Conservation (phyloP, 2,113 vertebrate genomes). For the Proteles cristata region DNA sequence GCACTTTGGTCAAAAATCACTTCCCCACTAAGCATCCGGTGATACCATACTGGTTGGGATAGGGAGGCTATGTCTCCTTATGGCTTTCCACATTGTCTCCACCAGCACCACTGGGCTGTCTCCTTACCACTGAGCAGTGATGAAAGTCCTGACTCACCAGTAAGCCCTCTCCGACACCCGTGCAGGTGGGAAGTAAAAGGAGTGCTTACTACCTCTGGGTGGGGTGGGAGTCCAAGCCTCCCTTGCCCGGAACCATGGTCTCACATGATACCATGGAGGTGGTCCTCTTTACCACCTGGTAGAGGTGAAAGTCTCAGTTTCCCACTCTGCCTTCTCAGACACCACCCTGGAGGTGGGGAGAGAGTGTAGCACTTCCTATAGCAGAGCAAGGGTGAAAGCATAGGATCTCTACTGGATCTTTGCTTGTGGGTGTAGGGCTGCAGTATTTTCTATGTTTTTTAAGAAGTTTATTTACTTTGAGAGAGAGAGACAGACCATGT, state of each 20-base stretch:
- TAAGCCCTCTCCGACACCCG: background rate
- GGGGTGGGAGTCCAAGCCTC: background rate
- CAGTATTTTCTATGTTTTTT: background rate
- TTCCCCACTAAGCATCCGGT: background rate
- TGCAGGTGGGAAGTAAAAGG: background rate
- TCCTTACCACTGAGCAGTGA: background rate
- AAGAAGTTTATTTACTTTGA: too few relatives aligned
- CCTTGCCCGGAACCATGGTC: rapidly evolving
- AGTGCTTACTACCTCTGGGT: background rate
- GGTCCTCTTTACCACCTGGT: background rate
- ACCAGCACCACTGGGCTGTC: background rate
- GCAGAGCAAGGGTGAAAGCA: background rate
- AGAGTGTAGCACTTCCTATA: background rate
- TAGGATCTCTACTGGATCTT: background rate
- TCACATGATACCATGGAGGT: background rate
- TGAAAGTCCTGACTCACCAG: background rate
- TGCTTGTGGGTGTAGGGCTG: background rate
- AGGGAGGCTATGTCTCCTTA: background rate
- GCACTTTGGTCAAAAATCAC: background rate
- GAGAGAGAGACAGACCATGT: too few relatives aligned
- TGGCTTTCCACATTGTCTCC: background rate
- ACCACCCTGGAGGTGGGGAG: too few relatives aligned
- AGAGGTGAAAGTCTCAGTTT: background rate
- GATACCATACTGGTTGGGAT: background rate
- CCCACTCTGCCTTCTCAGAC: background rate